A percentile compares a stretch with the other conserved stretches of the same genome.
Evolutionary conservation across 2,113 vertebrate genomes (phyloP).

Genomic region (Atrichornis clamosus): DNA sequence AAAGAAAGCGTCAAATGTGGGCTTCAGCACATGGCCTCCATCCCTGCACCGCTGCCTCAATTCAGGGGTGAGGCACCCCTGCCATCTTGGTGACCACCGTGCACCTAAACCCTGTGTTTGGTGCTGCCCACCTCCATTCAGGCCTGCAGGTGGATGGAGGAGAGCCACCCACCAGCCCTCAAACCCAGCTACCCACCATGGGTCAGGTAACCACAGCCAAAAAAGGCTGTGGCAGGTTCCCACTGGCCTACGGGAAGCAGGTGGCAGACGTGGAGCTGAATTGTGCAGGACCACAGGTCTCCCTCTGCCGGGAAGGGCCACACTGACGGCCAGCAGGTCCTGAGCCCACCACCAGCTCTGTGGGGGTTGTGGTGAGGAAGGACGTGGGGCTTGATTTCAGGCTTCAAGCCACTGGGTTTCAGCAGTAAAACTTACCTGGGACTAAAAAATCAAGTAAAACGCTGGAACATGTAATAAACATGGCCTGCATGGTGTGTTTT

Average conservation of each 20-base stretch:
- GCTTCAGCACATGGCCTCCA: rapidly evolving
- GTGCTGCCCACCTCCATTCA: rapidly evolving
- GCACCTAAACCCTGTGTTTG: rapidly evolving
- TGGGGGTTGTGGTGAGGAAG: not conserved
- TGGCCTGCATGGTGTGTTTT: not conserved
- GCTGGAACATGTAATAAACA: constrained; percentile 57
- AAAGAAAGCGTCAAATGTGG: not conserved
- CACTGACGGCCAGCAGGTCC: rapidly evolving
- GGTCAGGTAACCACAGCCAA: rapidly evolving
- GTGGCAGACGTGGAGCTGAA: rapidly evolving
- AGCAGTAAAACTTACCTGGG: constrained; percentile 58
- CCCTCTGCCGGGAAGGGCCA: rapidly evolving
- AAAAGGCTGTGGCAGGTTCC: not conserved
- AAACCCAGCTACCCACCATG: not conserved
- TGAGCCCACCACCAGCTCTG: rapidly evolving
- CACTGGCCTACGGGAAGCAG: rapidly evolving
- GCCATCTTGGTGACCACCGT: rapidly evolving
- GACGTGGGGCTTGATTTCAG: not conserved
- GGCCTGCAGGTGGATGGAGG: no score
- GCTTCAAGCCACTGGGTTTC: not conserved
- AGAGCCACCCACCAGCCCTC: rapidly evolving
- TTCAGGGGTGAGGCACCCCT: rapidly evolving
- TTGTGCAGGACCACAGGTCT: rapidly evolving
- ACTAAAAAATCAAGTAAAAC: constrained; percentile 48
- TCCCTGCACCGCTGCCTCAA: rapidly evolving